These are phyloP conservation scores for Acrocyrtus sp. DNA, from an alignment of 2,888 invertebrate genomes.

Conservation along the genomic window DNA sequence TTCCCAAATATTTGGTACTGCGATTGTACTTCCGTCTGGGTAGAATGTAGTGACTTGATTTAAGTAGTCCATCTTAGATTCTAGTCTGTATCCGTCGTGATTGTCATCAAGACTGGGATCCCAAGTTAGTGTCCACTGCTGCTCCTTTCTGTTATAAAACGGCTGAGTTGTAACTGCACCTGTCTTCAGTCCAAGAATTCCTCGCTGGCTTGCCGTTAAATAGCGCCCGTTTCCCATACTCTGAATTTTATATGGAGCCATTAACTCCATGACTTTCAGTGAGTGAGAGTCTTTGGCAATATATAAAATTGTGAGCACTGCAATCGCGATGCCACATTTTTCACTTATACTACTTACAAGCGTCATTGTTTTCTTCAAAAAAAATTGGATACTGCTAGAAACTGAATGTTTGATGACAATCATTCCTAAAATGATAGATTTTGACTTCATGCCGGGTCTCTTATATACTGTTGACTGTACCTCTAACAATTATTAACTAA, in stretches of 20 bases:
- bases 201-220: constrained; percentile 49
- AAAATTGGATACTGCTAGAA: no score
- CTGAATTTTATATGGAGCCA: constrained; percentile 55
- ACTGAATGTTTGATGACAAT: no score
- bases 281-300: no score
- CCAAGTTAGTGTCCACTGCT: constrained; percentile 53
- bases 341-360: no score
- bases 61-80: constrained; percentile 51
- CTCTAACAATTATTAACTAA: no score
- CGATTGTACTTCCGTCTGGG: constrained; percentile 51
- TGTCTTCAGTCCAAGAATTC: constrained; percentile 51
- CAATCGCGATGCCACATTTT: no score
- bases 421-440: no score
- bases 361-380: no score
- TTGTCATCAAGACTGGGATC: constrained; percentile 48
- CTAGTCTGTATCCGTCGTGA: constrained; percentile 53
- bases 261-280: constrained; percentile 55
- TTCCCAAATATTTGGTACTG: constrained; percentile 56
- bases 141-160: constrained; percentile 25
- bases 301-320: no score
- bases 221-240: constrained; percentile 41
- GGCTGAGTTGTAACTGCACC: constrained; percentile 49
- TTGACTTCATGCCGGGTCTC: no score
- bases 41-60: constrained; percentile 55
- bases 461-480: no score